A percentile compares a stretch with the other conserved stretches of the same genome.
Conservation (phyloP, 2,888 invertebrate species). For the Sympetrum striolatum region DNA sequence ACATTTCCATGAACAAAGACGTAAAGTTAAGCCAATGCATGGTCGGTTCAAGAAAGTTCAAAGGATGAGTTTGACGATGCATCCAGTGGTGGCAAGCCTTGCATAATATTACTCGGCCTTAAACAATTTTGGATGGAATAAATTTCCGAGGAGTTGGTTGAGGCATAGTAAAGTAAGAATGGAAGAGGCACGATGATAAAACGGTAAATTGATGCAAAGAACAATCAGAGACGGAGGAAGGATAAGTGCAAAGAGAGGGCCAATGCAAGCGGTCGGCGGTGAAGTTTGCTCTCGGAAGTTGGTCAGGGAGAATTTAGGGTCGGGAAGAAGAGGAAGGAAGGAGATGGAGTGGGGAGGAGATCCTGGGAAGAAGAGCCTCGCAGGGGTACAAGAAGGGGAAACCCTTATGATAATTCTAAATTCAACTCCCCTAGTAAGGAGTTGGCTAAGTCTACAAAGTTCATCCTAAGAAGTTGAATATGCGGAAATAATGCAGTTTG, state of each 20-base stretch:
- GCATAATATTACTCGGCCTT: not conserved
- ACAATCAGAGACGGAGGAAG: no score
- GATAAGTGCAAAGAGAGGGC: not conserved
- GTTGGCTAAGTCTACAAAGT: no score
- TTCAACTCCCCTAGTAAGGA: no score
- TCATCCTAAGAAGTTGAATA: no score
- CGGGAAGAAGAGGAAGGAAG: not conserved
- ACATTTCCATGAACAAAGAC: not conserved
- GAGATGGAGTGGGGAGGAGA: not conserved
- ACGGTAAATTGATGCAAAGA: no score
- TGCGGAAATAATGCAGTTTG: no score
- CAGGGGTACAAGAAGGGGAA: not conserved
- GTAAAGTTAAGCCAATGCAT: not conserved
- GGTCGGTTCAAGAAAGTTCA: not conserved
- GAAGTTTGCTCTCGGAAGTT: not conserved
- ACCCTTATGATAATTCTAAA: no score
- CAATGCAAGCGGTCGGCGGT: not conserved
- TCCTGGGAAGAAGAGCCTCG: not conserved
- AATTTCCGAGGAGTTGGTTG: not conserved
- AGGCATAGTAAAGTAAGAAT: no score
- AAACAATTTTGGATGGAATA: not conserved
- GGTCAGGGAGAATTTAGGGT: not conserved
- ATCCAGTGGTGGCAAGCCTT: not conserved
- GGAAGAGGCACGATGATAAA: no score
- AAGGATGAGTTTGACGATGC: not conserved